Evolutionary conservation across 2,888 invertebrate genomes (phyloP), one percentile per base, ranked within the genome.

Genomic region (Drosophila cracens): DNA sequence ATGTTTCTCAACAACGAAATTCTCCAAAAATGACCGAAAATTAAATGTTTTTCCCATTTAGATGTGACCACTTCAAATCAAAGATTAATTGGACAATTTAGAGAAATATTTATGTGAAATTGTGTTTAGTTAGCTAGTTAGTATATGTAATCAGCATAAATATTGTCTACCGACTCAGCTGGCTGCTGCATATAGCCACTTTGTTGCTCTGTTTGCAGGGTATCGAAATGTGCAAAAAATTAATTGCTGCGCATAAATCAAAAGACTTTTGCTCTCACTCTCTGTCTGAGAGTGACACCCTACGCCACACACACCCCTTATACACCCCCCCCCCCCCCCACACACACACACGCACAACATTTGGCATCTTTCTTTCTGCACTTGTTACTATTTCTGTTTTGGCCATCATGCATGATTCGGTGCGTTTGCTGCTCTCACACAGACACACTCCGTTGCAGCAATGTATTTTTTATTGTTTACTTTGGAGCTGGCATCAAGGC

Each of bases 191-290:
- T 60, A 71, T 68, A 61, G 65, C 77, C 81, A n/a, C 11, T 49
- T 10, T 25, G 13, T 2, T 2, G 0, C 4, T 0, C 16, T 25
- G 5, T 10, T 18, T 29, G 11, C 48, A 69, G 73, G 68, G 68
- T 49, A 80, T 53, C 36, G 63, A 86, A 86, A 86, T 89, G 87
- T 70, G 90, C 87, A 89, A 90, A 89, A 90, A 91, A 90, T 90
- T 90, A 90, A 90, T 90, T 90, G 90, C 86, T 87, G 81, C 70
- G 79, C 89, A 90, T 90, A 90, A 90, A 90, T 90, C 90, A 91
- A 90, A 90, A 90, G 85, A 76, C 79, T 87, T 79, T 90, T 84
- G 80, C 84, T 76, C 78, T 76, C 78, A 80, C 76, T 65, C 81
- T 79, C 62, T n/a, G 64, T 61, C 62, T 61, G 75, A 53, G 56